phyloP scores from a whole-genome alignment of 2,888 invertebrate genomes.

The Tenthredo distinguenda region DNA sequence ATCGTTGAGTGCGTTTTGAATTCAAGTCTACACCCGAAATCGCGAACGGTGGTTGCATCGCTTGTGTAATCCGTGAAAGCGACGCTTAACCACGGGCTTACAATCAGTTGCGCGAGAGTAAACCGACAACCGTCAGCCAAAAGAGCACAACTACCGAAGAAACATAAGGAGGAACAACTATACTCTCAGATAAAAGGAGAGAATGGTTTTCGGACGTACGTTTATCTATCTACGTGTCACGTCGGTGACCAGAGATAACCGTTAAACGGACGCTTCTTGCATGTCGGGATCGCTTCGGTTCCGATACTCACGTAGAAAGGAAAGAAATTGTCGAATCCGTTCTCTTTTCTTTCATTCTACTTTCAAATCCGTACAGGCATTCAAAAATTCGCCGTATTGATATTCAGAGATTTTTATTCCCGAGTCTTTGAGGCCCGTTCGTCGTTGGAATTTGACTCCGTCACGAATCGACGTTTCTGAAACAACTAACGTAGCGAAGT shows the following conservation, averaged over 20 bases:
- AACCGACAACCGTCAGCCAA: not conserved
- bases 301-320: not conserved
- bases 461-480: not conserved
- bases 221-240: not conserved
- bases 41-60: constrained; percentile 54
- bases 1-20: constrained; percentile 35
- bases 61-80: constrained; percentile 68
- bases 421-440: not conserved
- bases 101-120: constrained; percentile 20
- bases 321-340: not conserved
- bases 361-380: not conserved
- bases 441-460: not conserved
- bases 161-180: not conserved
- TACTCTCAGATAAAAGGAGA: not conserved
- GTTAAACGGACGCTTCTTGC: constrained; percentile 26
- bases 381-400: not conserved
- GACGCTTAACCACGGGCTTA: constrained; percentile 61
- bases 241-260: not conserved
- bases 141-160: not conserved
- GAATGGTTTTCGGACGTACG: constrained; percentile 13
- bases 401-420: not conserved
- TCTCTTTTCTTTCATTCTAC: not conserved
- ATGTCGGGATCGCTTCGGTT: not conserved
- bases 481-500: not conserved
- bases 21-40: constrained; percentile 41